Percentiles rank a stretch among this genome's conserved stretches.
Evolutionary conservation across 2,113 vertebrate species (phyloP).

Genomic region (Euleptes europaea): DNA sequence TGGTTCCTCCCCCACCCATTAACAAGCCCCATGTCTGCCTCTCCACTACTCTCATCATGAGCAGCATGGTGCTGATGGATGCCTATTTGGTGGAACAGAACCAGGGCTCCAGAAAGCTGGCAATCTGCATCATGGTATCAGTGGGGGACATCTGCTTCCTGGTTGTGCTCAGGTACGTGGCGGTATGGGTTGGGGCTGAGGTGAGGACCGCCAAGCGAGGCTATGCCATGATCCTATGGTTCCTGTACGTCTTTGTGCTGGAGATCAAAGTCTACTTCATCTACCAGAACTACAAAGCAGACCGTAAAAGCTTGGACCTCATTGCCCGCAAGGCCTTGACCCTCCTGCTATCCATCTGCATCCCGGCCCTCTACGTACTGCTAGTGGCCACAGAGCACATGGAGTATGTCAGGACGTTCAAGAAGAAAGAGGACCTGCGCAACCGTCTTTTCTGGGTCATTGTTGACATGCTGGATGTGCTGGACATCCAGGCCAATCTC

Average conservation of each 20-base stretch:
- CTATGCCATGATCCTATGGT: constrained; percentile 86
- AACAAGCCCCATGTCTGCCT: constrained; percentile 75
- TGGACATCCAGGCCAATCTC: constrained; percentile 87
- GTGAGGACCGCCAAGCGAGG: constrained; percentile 86
- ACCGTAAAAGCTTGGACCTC: constrained; percentile 83
- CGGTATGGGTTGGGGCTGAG: constrained; percentile 82
- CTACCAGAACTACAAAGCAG: constrained; percentile 89
- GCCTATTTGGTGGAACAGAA: constrained; percentile 86
- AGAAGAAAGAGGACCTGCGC: constrained; percentile 85
- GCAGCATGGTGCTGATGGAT: constrained; percentile 83
- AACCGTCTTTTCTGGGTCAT: constrained; percentile 86
- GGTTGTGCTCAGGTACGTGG: constrained; percentile 86
- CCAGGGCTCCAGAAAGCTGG: constrained; percentile 76
- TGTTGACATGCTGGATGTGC: constrained; percentile 80
- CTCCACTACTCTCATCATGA: constrained; percentile 84
- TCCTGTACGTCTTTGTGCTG: constrained; percentile 83
- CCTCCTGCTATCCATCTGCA: constrained; percentile 79
- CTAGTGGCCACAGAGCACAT: constrained; percentile 80
- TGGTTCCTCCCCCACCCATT: constrained; percentile 69
- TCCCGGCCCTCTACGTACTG: constrained; percentile 82
- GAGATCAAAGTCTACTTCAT: constrained; percentile 87
- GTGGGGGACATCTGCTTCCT: constrained; percentile 87
- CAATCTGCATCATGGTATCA: constrained; percentile 66
- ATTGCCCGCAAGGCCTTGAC: constrained; percentile 84
- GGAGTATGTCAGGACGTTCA: constrained; percentile 73